These are phyloP conservation scores for Turnix velox DNA, from an alignment of 2,113 vertebrate species.

Conservation along the genomic window DNA sequence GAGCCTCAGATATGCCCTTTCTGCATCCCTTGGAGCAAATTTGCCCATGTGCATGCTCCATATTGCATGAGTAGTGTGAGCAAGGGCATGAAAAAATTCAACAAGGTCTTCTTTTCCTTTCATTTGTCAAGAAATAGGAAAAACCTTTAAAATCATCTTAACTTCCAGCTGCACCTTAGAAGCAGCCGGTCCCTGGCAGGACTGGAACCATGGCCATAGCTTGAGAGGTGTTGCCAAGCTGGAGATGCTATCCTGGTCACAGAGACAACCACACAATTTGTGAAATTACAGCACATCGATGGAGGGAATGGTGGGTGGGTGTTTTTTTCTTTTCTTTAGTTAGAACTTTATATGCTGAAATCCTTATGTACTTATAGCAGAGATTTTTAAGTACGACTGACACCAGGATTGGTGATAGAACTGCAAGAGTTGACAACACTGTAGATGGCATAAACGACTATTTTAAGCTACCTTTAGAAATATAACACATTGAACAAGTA, in stretches of 20 bases:
- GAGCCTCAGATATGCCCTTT: not conserved
- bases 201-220: fast-evolving
- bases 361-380: not conserved
- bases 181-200: not conserved
- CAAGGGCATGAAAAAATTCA: not conserved
- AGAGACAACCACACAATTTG: not conserved
- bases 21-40: not conserved
- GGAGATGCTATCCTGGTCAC: fast-evolving
- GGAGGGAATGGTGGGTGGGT: not conserved
- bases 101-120: not conserved
- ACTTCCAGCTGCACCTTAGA: not conserved
- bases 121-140: not conserved
- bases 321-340: not conserved
- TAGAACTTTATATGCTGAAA: not conserved
- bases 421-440: not conserved
- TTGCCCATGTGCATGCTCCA: not conserved
- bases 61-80: fast-evolving
- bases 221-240: not conserved
- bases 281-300: fast-evolving
- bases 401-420: not conserved
- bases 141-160: not conserved
- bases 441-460: slow-evolving; percentile 26
- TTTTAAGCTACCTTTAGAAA: slow-evolving; percentile 53
- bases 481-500: slow-evolving; percentile 38
- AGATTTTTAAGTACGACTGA: not conserved